Conservation (phyloP, 2,888 invertebrate species). For the Brachyopa scutellaris region DNA sequence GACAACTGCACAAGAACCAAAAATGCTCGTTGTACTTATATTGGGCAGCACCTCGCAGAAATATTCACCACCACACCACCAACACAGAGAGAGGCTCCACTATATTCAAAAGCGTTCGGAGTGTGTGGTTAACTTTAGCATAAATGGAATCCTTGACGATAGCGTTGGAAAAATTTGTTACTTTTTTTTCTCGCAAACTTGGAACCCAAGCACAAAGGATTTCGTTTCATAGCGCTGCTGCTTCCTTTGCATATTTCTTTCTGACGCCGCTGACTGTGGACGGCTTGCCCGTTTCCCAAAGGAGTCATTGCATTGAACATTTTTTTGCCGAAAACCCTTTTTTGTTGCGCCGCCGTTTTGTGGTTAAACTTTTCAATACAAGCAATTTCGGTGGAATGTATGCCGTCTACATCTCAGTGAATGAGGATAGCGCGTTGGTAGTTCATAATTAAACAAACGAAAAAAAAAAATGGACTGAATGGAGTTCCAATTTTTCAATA, state of each 20-base stretch:
- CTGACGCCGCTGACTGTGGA: slow-evolving; percentile 14
- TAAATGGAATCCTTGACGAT: slow-evolving; percentile 44
- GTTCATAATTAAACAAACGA: slow-evolving; percentile 29
- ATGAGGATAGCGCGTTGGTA: slow-evolving; percentile 14
- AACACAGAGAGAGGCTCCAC: slow-evolving; percentile 1
- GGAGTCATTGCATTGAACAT: slow-evolving; percentile 34
- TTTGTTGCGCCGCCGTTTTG: too few species aligned
- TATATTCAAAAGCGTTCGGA: slow-evolving; percentile 41
- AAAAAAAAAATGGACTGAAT: slow-evolving; percentile 32
- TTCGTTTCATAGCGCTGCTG: slow-evolving; percentile 1
- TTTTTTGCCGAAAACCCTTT: neutral
- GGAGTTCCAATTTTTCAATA: slow-evolving; percentile 80
- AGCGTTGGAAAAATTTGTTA: neutral
- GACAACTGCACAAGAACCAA: slow-evolving; percentile 21
- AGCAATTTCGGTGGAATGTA: slow-evolving; percentile 47
- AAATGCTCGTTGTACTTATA: too few species aligned
- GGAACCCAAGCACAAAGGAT: slow-evolving; percentile 47
- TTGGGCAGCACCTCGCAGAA: slow-evolving; percentile 17
- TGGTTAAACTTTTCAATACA: slow-evolving; percentile 53
- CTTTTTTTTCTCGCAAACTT: slow-evolving; percentile 29
- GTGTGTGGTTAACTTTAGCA: slow-evolving; percentile 51
- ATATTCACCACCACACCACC: neutral
- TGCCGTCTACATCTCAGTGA: slow-evolving; percentile 10
- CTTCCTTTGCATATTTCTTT: slow-evolving; percentile 33
- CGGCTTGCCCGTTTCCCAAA: slow-evolving; percentile 34